Evolutionary conservation across 1,140 invertebrate genomes (phyloP), one percentile per base, ranked within the genome.

Genomic region (Odontomachus brunneus): DNA sequence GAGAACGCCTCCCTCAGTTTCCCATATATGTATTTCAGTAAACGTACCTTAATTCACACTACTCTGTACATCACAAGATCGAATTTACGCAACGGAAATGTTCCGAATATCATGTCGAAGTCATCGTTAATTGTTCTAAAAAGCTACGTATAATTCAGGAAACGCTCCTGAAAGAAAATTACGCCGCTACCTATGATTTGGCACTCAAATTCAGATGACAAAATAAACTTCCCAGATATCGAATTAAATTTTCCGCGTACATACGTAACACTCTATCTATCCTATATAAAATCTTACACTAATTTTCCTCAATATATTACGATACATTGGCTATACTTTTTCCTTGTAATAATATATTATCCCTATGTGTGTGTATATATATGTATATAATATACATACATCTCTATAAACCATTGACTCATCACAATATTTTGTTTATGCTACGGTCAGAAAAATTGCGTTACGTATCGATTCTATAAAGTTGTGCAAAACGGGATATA

Each of bases 381-480:
- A 0, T 55, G 3, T 65, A 11, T 22, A n/a, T 19, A 22, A 38
- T 74, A 44, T 26, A 59, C 33, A 33, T 33, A 74, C 38, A 29
- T 59, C 26, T 81, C 29, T 83, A 65, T 62, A 81, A 80, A 74
- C 19, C 55, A 74, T 33, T 67, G 62, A 82, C 66, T 38, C 55
- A 82, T 86, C 84, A 67, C 84, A 85, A 69, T 82, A 38, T 48
- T 76, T 60, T 60, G 12, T 62, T 44, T 62, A 66, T 2, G 33
- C 29, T 80, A 55, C 49, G 19, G 12, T 66, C 19, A 63, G 22
- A 82, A 74, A 33, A 14, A 83, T 38, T 60, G n/a, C n/a, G n/a
- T n/a, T n/a, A n/a, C 51, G 53, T 29, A 53, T 53, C 11, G 4
- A 48, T 19, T 11, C 22, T 76, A 53, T 24, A 66, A 51, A 75